Conservation (phyloP, 2,113 vertebrate species). For the Thalassoma bifasciatum region DNA sequence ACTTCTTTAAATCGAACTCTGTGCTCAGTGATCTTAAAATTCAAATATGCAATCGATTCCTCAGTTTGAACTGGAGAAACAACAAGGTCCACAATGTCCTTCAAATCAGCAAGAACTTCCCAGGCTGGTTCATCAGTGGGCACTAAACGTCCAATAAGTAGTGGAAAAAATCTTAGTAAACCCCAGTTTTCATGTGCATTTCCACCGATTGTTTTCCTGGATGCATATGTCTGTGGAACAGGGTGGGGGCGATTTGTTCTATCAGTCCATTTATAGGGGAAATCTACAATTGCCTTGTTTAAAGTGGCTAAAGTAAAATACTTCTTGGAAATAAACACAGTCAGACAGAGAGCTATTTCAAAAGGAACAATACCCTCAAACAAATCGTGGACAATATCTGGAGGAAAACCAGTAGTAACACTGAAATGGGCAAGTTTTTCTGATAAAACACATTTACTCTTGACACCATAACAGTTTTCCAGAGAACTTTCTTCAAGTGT, state of each 20-base stretch:
- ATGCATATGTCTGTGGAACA: too few relatives aligned
- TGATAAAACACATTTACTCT: not conserved
- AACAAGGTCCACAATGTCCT: constrained; percentile 6
- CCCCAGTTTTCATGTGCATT: not conserved
- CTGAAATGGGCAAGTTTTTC: not conserved
- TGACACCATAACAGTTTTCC: not conserved
- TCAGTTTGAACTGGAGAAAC: not conserved
- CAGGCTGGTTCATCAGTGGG: not conserved
- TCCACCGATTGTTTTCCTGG: not conserved
- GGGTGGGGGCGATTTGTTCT: not conserved
- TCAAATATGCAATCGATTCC: not conserved
- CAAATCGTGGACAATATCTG: not conserved
- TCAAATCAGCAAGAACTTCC: not conserved
- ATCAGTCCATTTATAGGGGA: not conserved
- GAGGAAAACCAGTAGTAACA: not conserved
- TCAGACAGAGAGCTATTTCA: not conserved
- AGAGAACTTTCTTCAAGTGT: not conserved
- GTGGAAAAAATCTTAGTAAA: not conserved
- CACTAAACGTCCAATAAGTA: not conserved
- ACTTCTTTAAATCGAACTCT: not conserved
- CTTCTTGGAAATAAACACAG: not conserved
- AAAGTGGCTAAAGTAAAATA: not conserved
- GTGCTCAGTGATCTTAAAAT: constrained; percentile 1
- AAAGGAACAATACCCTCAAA: not conserved
- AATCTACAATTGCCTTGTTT: not conserved